Evolutionary conservation across 2,797 vertebrate species (phyloP), one percentile per base, ranked within the genome.

Genomic region (Sparus aurata): DNA sequence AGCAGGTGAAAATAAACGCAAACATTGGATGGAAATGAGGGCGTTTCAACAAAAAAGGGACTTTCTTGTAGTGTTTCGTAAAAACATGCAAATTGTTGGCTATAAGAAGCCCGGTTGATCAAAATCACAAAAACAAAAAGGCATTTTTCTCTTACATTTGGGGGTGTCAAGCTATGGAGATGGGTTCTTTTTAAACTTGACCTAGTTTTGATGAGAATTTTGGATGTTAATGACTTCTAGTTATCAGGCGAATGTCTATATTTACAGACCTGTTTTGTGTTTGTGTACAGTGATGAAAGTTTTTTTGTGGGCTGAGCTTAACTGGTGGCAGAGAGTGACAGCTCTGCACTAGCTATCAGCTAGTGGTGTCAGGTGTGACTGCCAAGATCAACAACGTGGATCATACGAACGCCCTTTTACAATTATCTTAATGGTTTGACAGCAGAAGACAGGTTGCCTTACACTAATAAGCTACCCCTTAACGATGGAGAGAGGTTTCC

Each of bases 1-100:
- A 59, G 41, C 43, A 73, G 47, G 59, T 62, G 52, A 53, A 69
- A 84, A 73, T 53, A 70, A 70, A 83, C 45, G 75, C 45, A 66
- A 53, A n/a, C 25, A 54, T 70, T 17, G 22, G 53, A 73, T 0
- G 20, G 30, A 58, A 69, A 52, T 62, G 18, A 16, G 10, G 16
- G 43, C 11, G 20, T 60, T 67, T 47, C 23, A 15, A 61, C 17
- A 52, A 38, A 74, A 76, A 75, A 25, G 17, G 22, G 65, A 22
- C 61, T 69, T 27, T 20, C 12, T 50, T 57, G 12, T 52, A 45
- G 25, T 13, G 38, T 67, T 38, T 72, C 25, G 38, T 12, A 49
- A 52, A 30, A 25, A 25, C 8, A 25, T 11, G 53, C 20, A 49
- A 3, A 46, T 25, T 57, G 50, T n/a, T 47, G 23, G 69, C 23